A percentile compares a stretch with the other conserved stretches of the same genome.
phyloP scores from a whole-genome alignment of 2,888 invertebrate genomes.

The Branchipolynoe longqiensis region DNA sequence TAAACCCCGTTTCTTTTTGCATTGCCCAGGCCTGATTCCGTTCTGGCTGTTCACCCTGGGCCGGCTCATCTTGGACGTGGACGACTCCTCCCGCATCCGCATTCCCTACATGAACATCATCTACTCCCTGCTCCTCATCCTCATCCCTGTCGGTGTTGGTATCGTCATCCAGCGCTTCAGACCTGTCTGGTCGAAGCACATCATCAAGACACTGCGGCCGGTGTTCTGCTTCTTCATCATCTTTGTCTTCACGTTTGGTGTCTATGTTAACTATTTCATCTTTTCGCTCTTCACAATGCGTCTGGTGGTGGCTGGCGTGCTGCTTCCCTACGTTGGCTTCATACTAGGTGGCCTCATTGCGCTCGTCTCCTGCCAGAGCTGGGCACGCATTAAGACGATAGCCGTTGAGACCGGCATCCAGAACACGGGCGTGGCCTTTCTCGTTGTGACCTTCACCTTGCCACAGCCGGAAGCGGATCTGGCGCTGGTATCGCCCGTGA shows the following conservation, averaged over 20 bases:
- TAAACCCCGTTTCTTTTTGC: no score
- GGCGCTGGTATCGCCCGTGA: slow-evolving; percentile 85
- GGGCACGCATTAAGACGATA: slow-evolving; percentile 85
- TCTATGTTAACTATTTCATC: slow-evolving; percentile 91
- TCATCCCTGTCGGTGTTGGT: slow-evolving; percentile 83
- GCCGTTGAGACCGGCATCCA: slow-evolving; percentile 92
- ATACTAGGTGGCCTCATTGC: slow-evolving; percentile 74
- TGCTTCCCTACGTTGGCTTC: slow-evolving; percentile 79
- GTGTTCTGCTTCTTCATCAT: slow-evolving; percentile 82
- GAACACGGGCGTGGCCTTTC: slow-evolving; percentile 95
- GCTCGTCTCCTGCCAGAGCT: slow-evolving; percentile 71
- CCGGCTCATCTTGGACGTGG: not conserved
- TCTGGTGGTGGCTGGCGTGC: slow-evolving; percentile 73
- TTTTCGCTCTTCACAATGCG: slow-evolving; percentile 89
- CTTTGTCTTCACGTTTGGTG: slow-evolving; percentile 82
- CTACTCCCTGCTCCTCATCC: slow-evolving; percentile 80
- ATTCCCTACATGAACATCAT: slow-evolving; percentile 82
- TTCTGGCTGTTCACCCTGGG: slow-evolving; percentile 83
- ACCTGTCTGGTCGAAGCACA: slow-evolving; percentile 77
- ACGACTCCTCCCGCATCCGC: slow-evolving; percentile 65
- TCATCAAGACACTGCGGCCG: slow-evolving; percentile 80
- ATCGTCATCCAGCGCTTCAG: slow-evolving; percentile 79
- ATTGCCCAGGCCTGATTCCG: slow-evolving; percentile 83
- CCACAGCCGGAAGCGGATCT: slow-evolving; percentile 93
- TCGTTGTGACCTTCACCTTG: slow-evolving; percentile 90